These are phyloP conservation scores for Cryptomyrus ogoouensis DNA, from an alignment of 2,113 vertebrate genomes.

Conservation along the genomic window DNA sequence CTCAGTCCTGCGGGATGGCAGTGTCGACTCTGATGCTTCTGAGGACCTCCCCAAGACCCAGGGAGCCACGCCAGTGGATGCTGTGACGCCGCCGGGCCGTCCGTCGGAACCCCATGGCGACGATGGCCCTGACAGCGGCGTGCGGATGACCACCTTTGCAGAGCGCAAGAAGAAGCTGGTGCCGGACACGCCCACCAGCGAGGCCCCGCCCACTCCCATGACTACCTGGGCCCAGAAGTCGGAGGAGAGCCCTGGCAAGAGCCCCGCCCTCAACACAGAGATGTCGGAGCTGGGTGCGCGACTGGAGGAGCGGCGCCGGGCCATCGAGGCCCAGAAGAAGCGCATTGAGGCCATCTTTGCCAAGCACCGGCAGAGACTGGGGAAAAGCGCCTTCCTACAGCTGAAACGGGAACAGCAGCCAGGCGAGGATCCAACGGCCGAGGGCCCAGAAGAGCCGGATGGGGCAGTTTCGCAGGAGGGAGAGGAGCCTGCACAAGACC, in stretches of 20 bases:
- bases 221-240: conserved; percentile 55
- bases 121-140: conserved; percentile 59
- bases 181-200: conserved; percentile 46
- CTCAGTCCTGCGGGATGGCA: conserved; percentile 70
- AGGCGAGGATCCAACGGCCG: conserved; percentile 32
- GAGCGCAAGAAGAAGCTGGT: conserved; percentile 78
- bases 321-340: conserved; percentile 89
- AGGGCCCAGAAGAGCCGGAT: conserved; percentile 42
- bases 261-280: conserved; percentile 70
- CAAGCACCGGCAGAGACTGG: conserved; percentile 81
- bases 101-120: conserved; percentile 24
- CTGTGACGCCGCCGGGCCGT: conserved; percentile 6
- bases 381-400: conserved; percentile 79
- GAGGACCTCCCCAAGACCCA: conserved; percentile 66
- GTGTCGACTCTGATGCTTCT: conserved; percentile 70
- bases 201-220: conserved; percentile 40
- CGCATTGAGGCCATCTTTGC: conserved; percentile 89
- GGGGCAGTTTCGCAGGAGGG: not conserved
- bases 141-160: conserved; percentile 87
- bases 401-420: conserved; percentile 65
- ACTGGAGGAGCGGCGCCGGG: conserved; percentile 80
- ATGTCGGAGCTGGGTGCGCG: conserved; percentile 76
- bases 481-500: conserved; percentile 38
- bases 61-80: conserved; percentile 50
- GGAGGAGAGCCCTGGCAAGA: conserved; percentile 67